Evolutionary conservation across 2,888 invertebrate genomes (phyloP), one percentile per base, ranked within the genome.

Genomic region (Trisateles emortualis): DNA sequence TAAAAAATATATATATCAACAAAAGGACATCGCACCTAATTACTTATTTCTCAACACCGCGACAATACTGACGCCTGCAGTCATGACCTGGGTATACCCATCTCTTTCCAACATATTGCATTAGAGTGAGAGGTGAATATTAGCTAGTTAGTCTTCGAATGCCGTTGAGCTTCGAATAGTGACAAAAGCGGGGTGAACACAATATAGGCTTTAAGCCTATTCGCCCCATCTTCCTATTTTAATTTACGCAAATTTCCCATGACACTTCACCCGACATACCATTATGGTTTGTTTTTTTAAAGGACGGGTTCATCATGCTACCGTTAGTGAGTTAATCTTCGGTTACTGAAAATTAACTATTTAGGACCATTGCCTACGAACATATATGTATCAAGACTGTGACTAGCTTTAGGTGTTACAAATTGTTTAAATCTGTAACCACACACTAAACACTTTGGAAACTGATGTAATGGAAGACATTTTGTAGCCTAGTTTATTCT

Each of bases 221-320:
- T 92, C 90, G 90, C 84, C 76, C 81, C 88, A 90, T 91, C 90
- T 90, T 92, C 90, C 92, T 91, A 91, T 92, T 93, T 93, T 90
- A 93, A 93, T 93, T 92, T 93, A 92, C 87, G 92, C 89, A 89
- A 93, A 93, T 93, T 93, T 93, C 93, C 93, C 93, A 86, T 90
- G 93, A 93, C 93, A 93, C 92, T 87, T 91, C 87, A 84, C 85
- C 84, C 88, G 78, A 86, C 88, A 88, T 86, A 83, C 78, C 63
- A 79, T 83, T 81, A 73, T 81, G 77, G 68, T 74, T 73, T 64
- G 52, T 64, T 64, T 69, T 72, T 75, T 81, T 79, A 60, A 67
- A 60, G 52, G 78, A 45, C 68, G 33, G 57, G 59, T 72, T 66
- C 2, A 2, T 49, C 53, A 41, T 59, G 30, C 26, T 11, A 10